These are phyloP conservation scores for Eilema caniola DNA, from an alignment of 2,888 invertebrate genomes.

Conservation along the genomic window DNA sequence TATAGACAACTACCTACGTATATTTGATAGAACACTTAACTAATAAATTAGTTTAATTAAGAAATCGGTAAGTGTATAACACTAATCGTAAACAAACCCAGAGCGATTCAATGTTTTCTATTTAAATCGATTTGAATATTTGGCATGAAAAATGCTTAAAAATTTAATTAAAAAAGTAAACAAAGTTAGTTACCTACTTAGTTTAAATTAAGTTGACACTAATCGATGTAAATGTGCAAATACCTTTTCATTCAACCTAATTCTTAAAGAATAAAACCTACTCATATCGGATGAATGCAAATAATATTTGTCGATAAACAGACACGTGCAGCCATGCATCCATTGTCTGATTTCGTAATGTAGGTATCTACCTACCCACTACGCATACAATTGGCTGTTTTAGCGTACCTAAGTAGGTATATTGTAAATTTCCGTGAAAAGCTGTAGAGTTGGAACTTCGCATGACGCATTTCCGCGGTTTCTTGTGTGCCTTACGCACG, in stretches of 20 bases:
- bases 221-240: constrained; percentile 11
- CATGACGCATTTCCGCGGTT: neutral
- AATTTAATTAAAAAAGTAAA: too few relatives aligned
- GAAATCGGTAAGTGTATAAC: neutral
- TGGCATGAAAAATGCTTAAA: too few relatives aligned
- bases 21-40: neutral
- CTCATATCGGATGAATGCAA: constrained; percentile 44
- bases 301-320: constrained; percentile 38
- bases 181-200: neutral
- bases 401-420: neutral
- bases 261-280: constrained; percentile 31
- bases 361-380: constrained; percentile 24
- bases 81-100: neutral
- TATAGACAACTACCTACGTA: too few relatives aligned
- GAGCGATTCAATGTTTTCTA: too few relatives aligned
- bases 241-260: constrained; percentile 28
- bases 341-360: constrained; percentile 33
- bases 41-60: neutral
- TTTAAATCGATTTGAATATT: too few relatives aligned
- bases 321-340: constrained; percentile 50
- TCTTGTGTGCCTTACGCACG: constrained; percentile 40
- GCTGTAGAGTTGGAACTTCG: neutral
- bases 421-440: neutral
- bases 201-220: constrained; percentile 1
- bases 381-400: constrained; percentile 16